These are phyloP conservation scores for Hypselothyrea guttata DNA, from an alignment of 2,888 invertebrate genomes.

Conservation along the genomic window DNA sequence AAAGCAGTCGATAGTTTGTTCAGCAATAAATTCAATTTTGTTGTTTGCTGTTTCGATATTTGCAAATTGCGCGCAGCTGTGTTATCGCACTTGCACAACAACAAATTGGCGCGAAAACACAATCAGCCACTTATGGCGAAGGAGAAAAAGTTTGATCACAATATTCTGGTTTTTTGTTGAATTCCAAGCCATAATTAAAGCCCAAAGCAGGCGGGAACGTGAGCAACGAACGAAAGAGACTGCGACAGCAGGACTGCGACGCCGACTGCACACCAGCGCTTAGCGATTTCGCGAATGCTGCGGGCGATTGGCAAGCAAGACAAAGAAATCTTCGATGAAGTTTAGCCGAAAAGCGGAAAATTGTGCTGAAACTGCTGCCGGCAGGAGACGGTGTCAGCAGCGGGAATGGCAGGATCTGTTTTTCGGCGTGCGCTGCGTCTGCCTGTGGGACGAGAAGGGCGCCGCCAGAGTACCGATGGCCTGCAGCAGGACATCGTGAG, in stretches of 20 bases:
- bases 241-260: conserved; percentile 1
- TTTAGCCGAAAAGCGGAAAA: conserved; percentile 98
- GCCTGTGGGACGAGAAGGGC: conserved; percentile 98
- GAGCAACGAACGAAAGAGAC: conserved; percentile 36
- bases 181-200: conserved; percentile 34
- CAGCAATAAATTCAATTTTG: too few relatives aligned
- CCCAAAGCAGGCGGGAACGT: conserved; percentile 30
- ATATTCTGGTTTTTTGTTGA: conserved; percentile 27
- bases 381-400: conserved; percentile 96
- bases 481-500: conserved; percentile 94
- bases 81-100: conserved; percentile 46
- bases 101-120: conserved; percentile 22
- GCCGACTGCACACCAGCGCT: too few relatives aligned
- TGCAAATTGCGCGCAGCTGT: too few relatives aligned
- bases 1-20: too few relatives aligned
- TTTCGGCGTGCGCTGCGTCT: conserved; percentile 96
- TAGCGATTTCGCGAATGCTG: too few relatives aligned
- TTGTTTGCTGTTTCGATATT: too few relatives aligned
- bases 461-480: conserved; percentile 92
- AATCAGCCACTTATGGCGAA: conserved; percentile 54
- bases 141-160: conserved; percentile 49
- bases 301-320: conserved; percentile 73
- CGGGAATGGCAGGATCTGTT: conserved; percentile 99
- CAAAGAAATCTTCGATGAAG: conserved; percentile 90
- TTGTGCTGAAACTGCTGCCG: conserved; percentile 95